These are phyloP conservation scores for Nephrotoma guestfalica DNA, from an alignment of 2,888 invertebrate species.

Conservation along the genomic window DNA sequence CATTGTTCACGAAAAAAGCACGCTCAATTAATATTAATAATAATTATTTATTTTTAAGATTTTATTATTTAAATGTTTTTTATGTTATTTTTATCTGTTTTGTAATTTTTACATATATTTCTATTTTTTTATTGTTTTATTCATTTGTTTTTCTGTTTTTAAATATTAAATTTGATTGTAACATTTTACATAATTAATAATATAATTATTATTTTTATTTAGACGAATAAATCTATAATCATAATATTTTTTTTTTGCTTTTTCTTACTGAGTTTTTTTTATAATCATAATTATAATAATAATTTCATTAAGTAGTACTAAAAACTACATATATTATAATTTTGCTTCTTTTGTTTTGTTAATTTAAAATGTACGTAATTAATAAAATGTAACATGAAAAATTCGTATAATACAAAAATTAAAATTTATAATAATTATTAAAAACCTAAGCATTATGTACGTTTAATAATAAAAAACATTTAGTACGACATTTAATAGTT, in stretches of 20 bases:
- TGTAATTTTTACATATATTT: not conserved
- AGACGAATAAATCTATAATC: not conserved
- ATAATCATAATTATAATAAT: not conserved
- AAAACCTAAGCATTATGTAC: not conserved
- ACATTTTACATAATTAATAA: not conserved
- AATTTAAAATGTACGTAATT: not conserved
- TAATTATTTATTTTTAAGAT: not conserved
- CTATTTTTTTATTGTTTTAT: not conserved
- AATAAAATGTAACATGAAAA: not conserved
- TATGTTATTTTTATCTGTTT: not conserved
- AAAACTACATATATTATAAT: not conserved
- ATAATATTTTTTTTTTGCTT: not conserved
- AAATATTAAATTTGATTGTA: not conserved
- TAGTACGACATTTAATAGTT: not conserved
- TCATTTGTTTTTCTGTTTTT: not conserved
- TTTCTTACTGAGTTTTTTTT: not conserved
- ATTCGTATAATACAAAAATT: not conserved
- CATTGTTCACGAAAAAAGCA: too few relatives aligned
- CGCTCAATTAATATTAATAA: not conserved
- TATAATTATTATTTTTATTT: not conserved
- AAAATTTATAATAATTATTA: not conserved
- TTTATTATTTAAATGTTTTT: not conserved
- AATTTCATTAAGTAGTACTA: not conserved
- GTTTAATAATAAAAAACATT: not conserved
- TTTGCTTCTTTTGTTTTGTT: not conserved